Conservation (phyloP, 1,140 invertebrate genomes). For the Philopotamus ludificatus region DNA sequence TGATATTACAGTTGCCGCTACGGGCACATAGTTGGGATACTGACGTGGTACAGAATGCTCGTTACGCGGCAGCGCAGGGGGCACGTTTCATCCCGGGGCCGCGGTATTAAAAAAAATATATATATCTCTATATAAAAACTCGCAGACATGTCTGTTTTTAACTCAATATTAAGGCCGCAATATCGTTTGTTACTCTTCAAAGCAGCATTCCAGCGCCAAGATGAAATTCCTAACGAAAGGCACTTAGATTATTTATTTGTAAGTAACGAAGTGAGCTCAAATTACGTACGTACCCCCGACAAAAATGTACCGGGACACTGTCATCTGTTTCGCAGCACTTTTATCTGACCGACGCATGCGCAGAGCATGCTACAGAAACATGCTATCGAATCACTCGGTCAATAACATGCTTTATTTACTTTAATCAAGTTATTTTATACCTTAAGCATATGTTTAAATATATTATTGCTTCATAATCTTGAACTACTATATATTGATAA, state of each 20-base stretch:
- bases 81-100: neutral
- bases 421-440: no score
- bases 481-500: no score
- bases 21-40: no score
- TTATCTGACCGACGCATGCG: neutral
- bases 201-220: slow-evolving; percentile 18
- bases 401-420: no score
- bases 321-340: neutral
- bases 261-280: slow-evolving; percentile 27
- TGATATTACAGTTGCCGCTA: no score
- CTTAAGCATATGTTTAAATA: no score
- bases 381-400: no score
- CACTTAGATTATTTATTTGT: slow-evolving; percentile 30
- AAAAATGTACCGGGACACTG: neutral
- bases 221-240: slow-evolving; percentile 26
- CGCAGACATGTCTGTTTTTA: slow-evolving; percentile 25
- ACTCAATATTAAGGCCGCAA: slow-evolving; percentile 27
- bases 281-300: slow-evolving; percentile 8
- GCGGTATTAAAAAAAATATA: slow-evolving; percentile 1
- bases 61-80: neutral
- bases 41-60: no score
- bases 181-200: slow-evolving; percentile 28
- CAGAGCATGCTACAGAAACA: no score
- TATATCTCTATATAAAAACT: no score
- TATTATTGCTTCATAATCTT: no score